Evolutionary conservation across 1,140 invertebrate species (phyloP).

Genomic region (Brachionus manjavacas): DNA sequence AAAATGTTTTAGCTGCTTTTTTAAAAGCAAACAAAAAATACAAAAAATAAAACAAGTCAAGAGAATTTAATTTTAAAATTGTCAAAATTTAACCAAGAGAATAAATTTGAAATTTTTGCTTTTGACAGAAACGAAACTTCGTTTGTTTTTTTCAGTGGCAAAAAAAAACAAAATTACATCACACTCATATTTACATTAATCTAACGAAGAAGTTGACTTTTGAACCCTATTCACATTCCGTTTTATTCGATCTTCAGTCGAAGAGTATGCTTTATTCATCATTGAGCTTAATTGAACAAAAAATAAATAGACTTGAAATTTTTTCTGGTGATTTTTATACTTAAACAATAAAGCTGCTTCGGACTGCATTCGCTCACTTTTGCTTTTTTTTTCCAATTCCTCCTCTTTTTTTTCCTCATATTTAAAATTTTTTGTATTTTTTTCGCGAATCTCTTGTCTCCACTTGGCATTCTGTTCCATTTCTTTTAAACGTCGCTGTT

Average conservation of each 20-base stretch:
- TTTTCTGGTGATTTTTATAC: not conserved
- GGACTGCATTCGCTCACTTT: slow-evolving; percentile 9
- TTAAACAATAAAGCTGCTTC: slow-evolving; percentile 42
- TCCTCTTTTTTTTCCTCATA: slow-evolving; percentile 34
- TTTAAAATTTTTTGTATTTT: slow-evolving; percentile 17
- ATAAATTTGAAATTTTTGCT: too few relatives aligned
- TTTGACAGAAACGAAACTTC: not conserved
- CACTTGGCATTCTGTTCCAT: slow-evolving; percentile 75
- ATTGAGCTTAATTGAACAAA: slow-evolving; percentile 62
- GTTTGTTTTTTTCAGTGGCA: not conserved
- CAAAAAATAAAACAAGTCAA: not conserved
- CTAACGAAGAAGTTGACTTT: slow-evolving; percentile 45
- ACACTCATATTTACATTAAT: not conserved
- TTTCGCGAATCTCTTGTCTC: slow-evolving; percentile 61
- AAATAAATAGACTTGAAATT: not conserved
- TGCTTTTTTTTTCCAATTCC: not conserved
- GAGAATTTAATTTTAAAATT: not conserved
- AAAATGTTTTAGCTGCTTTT: not conserved
- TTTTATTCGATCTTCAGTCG: slow-evolving; percentile 71
- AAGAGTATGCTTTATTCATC: slow-evolving; percentile 64
- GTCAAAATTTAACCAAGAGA: not conserved
- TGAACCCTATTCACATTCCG: slow-evolving; percentile 77
- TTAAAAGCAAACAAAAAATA: not conserved
- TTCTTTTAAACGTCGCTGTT: slow-evolving; percentile 66
- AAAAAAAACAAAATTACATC: not conserved